Evolutionary conservation across 1,140 invertebrate genomes (phyloP).

Genomic region (Telenomus remus): DNA sequence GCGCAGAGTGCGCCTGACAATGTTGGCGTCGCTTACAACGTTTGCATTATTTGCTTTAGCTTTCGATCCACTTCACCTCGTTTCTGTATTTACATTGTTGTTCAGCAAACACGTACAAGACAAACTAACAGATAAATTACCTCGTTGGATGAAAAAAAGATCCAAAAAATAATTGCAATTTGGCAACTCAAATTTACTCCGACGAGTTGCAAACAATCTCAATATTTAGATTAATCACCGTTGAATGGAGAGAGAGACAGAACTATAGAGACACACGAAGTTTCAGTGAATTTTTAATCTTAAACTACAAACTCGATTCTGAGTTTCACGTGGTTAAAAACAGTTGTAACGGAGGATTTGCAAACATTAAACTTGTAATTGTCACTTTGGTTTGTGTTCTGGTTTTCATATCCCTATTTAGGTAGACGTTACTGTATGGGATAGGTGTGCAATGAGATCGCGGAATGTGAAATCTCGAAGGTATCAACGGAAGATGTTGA

Average conservation of each 20-base stretch:
- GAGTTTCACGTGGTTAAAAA: too few relatives aligned
- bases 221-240: too few relatives aligned
- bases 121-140: constrained; percentile 21
- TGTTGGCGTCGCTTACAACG: constrained; percentile 35
- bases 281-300: too few relatives aligned
- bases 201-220: too few relatives aligned
- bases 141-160: not conserved
- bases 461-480: constrained; percentile 12
- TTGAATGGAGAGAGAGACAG: too few relatives aligned
- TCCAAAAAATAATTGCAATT: too few relatives aligned
- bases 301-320: too few relatives aligned
- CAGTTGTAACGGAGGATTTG: too few relatives aligned
- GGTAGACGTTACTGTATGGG: constrained; percentile 10
- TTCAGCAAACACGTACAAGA: constrained; percentile 1
- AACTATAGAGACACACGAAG: too few relatives aligned
- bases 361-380: not conserved
- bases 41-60: constrained; percentile 38
- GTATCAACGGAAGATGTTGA: constrained; percentile 16
- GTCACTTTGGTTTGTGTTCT: not conserved
- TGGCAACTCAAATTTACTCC: too few relatives aligned
- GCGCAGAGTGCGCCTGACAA: constrained; percentile 24
- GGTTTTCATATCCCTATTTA: constrained; percentile 10
- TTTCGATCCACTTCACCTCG: constrained; percentile 26
- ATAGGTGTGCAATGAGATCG: constrained; percentile 19
- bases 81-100: constrained; percentile 23